Conservation (phyloP, 2,888 invertebrate species). For the Anagyrus pseudococci region DNA sequence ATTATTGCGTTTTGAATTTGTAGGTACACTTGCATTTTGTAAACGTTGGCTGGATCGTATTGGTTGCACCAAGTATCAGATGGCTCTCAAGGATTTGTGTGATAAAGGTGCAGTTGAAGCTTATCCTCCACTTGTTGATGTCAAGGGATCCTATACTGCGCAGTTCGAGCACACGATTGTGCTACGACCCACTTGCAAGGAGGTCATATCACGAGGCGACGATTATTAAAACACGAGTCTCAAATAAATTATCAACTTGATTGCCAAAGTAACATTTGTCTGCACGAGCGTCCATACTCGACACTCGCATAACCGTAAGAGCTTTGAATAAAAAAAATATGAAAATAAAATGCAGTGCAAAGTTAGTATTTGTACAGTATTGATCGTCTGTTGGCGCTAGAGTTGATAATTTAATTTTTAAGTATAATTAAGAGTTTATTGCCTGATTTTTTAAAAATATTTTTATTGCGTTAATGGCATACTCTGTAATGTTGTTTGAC, state of each 20-base stretch:
- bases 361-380: constrained; percentile 23
- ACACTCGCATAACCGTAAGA: not conserved
- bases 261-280: constrained; percentile 25
- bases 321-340: constrained; percentile 4
- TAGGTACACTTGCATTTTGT: constrained; percentile 92
- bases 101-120: constrained; percentile 98
- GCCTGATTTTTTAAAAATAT: no score
- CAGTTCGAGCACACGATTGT: constrained; percentile 99
- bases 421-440: no score
- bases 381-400: not conserved
- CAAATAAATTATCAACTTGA: constrained; percentile 32
- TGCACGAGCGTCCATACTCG: constrained; percentile 6
- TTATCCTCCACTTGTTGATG: constrained; percentile 97
- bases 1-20: no score
- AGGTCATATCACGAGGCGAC: constrained; percentile 94
- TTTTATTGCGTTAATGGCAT: no score
- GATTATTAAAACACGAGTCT: constrained; percentile 75
- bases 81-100: constrained; percentile 97
- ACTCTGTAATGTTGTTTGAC: constrained; percentile 24
- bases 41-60: constrained; percentile 98
- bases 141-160: constrained; percentile 97
- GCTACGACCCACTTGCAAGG: constrained; percentile 97
- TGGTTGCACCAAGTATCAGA: constrained; percentile 96
- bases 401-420: no score
- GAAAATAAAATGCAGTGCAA: constrained; percentile 18